Conservation (phyloP, 1,140 invertebrate species). For the Drosophila persimilis region DNA sequence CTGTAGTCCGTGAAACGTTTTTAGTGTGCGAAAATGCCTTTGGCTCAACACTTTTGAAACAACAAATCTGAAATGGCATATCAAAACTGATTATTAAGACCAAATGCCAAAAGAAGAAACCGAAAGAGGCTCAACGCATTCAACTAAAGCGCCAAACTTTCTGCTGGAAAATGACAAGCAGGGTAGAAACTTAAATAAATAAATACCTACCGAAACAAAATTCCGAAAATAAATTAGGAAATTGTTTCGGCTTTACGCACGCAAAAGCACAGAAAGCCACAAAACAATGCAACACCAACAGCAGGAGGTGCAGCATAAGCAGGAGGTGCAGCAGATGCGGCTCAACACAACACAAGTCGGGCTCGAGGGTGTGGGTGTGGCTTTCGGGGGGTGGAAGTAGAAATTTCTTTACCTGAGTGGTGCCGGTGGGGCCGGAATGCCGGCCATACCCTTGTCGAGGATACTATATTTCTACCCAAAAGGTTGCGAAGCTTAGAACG, state of each 20-base stretch:
- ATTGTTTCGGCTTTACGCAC: constrained; percentile 1
- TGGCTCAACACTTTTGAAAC: neutral
- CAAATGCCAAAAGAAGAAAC: constrained; percentile 11
- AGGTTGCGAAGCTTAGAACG: too few species aligned
- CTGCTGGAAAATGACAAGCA: constrained; percentile 4
- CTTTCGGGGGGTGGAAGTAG: too few species aligned
- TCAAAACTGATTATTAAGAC: constrained; percentile 18
- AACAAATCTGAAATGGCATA: neutral
- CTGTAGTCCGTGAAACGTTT: too few species aligned
- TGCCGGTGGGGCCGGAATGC: too few species aligned
- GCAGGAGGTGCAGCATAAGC: neutral
- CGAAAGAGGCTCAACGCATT: constrained; percentile 23
- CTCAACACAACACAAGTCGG: too few species aligned
- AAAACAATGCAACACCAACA: constrained; percentile 15
- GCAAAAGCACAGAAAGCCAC: constrained; percentile 3
- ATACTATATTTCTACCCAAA: too few species aligned
- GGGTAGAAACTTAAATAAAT: neutral
- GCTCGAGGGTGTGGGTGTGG: too few species aligned
- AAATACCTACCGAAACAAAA: constrained; percentile 11
- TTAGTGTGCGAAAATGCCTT: too few species aligned
- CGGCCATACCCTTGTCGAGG: too few species aligned
- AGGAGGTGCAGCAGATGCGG: neutral
- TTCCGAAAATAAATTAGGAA: neutral
- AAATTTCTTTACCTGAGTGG: too few species aligned
- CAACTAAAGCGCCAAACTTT: constrained; percentile 26